A percentile compares a stretch with the other conserved stretches of the same genome.
phyloP scores from a whole-genome alignment of 2,888 invertebrate species.

The Latheticus oryzae region DNA sequence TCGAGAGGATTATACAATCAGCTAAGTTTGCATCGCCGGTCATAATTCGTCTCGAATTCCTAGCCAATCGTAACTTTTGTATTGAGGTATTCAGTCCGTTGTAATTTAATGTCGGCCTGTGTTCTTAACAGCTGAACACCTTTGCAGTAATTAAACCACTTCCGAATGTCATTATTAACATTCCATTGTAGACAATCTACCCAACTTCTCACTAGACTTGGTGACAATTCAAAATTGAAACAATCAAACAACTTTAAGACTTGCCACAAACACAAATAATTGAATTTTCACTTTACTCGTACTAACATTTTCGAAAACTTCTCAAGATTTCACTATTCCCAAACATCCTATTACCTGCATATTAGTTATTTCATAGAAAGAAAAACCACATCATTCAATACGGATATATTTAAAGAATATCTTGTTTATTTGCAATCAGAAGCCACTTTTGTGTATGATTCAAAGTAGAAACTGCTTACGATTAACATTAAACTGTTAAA shows the following conservation, averaged over 20 bases:
- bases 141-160: slow-evolving; percentile 42
- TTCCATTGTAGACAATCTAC: slow-evolving; percentile 39
- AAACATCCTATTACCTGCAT: too few species aligned
- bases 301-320: slow-evolving; percentile 11
- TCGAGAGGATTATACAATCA: slow-evolving; percentile 26
- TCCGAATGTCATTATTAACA: slow-evolving; percentile 43
- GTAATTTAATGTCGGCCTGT: slow-evolving; percentile 40
- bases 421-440: too few species aligned
- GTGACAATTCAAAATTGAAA: slow-evolving; percentile 37
- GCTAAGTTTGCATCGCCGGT: slow-evolving; percentile 30
- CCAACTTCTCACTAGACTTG: slow-evolving; percentile 34
- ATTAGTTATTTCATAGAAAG: too few species aligned
- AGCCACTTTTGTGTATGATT: too few species aligned
- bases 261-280: slow-evolving; percentile 24
- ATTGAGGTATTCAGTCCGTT: slow-evolving; percentile 38
- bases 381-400: too few species aligned
- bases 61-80: slow-evolving; percentile 42
- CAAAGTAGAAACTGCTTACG: too few species aligned
- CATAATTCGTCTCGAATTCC: slow-evolving; percentile 36
- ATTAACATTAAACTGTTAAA: too few species aligned
- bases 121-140: slow-evolving; percentile 42
- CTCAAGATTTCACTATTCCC: too few species aligned
- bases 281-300: slow-evolving; percentile 28
- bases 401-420: too few species aligned
- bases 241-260: slow-evolving; percentile 29